Evolutionary conservation across 2,113 vertebrate species (phyloP).

Genomic region (Pelvicachromis taeniatus): DNA sequence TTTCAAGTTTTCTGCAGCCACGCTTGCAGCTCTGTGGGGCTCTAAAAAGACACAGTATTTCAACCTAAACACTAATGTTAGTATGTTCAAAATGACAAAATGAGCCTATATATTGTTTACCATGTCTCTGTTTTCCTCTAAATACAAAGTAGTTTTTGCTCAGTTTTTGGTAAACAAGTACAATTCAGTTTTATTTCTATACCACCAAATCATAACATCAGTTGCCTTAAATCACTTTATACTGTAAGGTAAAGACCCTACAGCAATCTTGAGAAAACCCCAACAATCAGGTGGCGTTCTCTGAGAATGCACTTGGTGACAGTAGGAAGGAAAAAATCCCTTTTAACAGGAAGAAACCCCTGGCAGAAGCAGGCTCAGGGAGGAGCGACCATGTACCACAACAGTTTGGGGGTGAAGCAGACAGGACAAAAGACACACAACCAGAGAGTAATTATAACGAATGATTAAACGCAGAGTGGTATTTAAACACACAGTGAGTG

Average conservation of each 20-base stretch:
- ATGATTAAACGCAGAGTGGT: background rate
- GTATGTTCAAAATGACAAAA: background rate
- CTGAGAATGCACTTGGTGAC: background rate
- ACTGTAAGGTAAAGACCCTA: background rate
- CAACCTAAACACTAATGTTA: background rate
- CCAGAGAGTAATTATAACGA: background rate
- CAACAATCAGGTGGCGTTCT: background rate
- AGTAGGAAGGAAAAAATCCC: background rate
- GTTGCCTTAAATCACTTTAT: fast-evolving
- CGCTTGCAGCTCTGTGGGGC: background rate
- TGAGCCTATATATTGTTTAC: background rate
- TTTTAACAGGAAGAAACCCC: background rate
- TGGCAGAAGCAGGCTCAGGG: background rate
- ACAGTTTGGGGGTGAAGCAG: background rate
- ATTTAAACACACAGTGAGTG: background rate
- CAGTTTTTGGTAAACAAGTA: background rate
- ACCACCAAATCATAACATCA: background rate
- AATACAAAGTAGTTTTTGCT: background rate
- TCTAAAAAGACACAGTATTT: background rate
- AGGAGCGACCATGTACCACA: background rate
- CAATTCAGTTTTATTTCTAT: background rate
- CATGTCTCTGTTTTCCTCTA: background rate
- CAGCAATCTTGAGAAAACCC: background rate
- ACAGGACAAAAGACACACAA: background rate
- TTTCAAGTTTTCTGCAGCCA: background rate